These are phyloP conservation scores for Leucoraja ocellata DNA, from an alignment of 2,797 vertebrate species.

Conservation along the genomic window DNA sequence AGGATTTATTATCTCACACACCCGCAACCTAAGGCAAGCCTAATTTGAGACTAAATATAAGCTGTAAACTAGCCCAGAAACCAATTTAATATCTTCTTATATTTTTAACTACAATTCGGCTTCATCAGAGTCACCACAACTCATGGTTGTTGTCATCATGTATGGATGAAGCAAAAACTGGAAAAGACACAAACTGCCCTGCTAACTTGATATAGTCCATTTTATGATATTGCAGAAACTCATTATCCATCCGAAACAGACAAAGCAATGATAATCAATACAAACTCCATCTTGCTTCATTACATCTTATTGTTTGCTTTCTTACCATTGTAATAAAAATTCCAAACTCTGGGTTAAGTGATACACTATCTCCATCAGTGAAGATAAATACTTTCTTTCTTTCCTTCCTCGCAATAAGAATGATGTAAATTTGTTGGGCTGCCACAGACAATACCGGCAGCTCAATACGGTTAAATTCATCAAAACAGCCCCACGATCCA, in stretches of 20 bases:
- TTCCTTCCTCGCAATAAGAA: slow-evolving; percentile 64
- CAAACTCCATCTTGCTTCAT: neutral
- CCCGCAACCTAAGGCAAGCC: too few relatives aligned
- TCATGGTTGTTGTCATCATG: neutral
- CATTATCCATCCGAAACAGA: neutral
- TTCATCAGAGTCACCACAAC: neutral
- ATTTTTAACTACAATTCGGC: too few relatives aligned
- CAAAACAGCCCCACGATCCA: slow-evolving; percentile 70
- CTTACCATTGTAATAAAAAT: slow-evolving; percentile 79
- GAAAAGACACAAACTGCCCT: neutral
- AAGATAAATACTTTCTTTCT: slow-evolving; percentile 64
- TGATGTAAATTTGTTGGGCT: slow-evolving; percentile 70
- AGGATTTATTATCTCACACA: too few relatives aligned
- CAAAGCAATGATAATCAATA: slow-evolving; percentile 3
- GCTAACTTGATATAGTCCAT: neutral
- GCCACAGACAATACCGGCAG: slow-evolving; percentile 74
- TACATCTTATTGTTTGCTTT: neutral
- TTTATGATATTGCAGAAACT: neutral
- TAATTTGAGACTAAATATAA: too few relatives aligned
- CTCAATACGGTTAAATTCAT: slow-evolving; percentile 75
- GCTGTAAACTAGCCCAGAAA: too few relatives aligned
- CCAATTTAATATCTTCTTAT: too few relatives aligned
- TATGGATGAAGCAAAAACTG: neutral
- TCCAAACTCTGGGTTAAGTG: slow-evolving; percentile 77
- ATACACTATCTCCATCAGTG: slow-evolving; percentile 67